Base-by-base conservation (phyloP, 30 jellyfish, hydroid and myxozoan genomes). In the Cassiopea xamachana region DNA sequence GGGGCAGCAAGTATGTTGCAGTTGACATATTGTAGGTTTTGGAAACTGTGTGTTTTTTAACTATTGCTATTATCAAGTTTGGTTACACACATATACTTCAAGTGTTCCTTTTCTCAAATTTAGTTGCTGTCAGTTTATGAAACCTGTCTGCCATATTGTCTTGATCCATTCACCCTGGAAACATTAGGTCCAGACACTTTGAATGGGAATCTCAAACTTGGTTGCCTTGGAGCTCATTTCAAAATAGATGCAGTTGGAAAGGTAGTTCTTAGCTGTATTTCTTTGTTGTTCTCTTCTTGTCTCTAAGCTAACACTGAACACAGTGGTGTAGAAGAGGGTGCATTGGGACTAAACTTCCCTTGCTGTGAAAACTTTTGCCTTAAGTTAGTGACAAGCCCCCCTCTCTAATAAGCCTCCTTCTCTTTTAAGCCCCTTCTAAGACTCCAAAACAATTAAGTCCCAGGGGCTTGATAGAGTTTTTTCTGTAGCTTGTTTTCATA, bases 171-270 rank as follows among this genome's bases (percentile, higher is more conserved):
- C 89, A 89, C 93, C 46, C 89, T 96, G 61, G 98, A 96, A 71
- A 96, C 99, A 12, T 83, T 96, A 55, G 99, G 99, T 2, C 79
- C 82, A 12, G 99, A 96, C 47, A 50, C 91, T 78, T 79, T 96
- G 69, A 72, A 82, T 70, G 98, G 98, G 2, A 85, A 72, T 81
- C 92, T 96, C 44, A 69, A 78, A 12, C 87, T 96, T 50, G 92
- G 96, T 51, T 81, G 89, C 87, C 92, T 89, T 60, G 99, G 95
- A n/a, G 99, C 97, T 7, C 99, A 96, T 76, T 96, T 92, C 85
- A 78, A 98, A 46, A 90, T 92, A 44, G 99, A 96, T 90, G 91
- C 99, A 7, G 55, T 74, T 15, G 76, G 96, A n/a, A 92, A 91
- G 97, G 99, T 96, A 89, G 86, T 27, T 27, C 39, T 27, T 27